These are phyloP conservation scores for Pinna nobilis DNA, from an alignment of 1,140 invertebrate species.

Conservation along the genomic window DNA sequence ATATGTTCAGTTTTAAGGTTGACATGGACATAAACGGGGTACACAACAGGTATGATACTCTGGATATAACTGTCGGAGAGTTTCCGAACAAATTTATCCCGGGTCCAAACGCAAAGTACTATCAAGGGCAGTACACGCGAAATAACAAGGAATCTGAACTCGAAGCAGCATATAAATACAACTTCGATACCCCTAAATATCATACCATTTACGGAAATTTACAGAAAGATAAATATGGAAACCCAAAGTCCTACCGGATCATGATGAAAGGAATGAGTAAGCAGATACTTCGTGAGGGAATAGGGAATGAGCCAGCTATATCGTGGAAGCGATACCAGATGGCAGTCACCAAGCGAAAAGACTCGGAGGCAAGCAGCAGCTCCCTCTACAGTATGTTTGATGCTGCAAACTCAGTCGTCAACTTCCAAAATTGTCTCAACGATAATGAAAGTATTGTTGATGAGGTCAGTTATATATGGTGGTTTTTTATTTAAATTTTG, in stretches of 20 bases:
- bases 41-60: conserved; percentile 57
- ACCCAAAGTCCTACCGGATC: conserved; percentile 46
- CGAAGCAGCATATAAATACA: conserved; percentile 50
- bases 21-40: conserved; percentile 59
- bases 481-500: too few relatives aligned
- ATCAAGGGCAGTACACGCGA: conserved; percentile 29
- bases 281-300: conserved; percentile 47
- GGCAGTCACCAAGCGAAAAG: conserved; percentile 59
- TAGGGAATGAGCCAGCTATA: conserved; percentile 55
- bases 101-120: conserved; percentile 9
- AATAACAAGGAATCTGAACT: conserved; percentile 43
- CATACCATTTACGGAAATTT: conserved; percentile 51
- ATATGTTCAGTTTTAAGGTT: conserved; percentile 64
- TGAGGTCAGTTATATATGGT: too few relatives aligned
- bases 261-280: conserved; percentile 50
- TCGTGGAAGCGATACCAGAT: conserved; percentile 62
- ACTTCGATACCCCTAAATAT: conserved; percentile 56
- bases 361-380: conserved; percentile 56
- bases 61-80: conserved; percentile 44
- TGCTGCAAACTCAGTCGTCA: conserved; percentile 54
- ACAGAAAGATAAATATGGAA: conserved; percentile 38
- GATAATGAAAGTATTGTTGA: conserved; percentile 62
- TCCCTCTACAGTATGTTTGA: conserved; percentile 59
- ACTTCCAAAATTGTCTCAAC: conserved; percentile 56
- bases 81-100: conserved; percentile 10